These are phyloP conservation scores for Drosophila peninsularis DNA, from an alignment of 2,888 invertebrate genomes.

Conservation along the genomic window DNA sequence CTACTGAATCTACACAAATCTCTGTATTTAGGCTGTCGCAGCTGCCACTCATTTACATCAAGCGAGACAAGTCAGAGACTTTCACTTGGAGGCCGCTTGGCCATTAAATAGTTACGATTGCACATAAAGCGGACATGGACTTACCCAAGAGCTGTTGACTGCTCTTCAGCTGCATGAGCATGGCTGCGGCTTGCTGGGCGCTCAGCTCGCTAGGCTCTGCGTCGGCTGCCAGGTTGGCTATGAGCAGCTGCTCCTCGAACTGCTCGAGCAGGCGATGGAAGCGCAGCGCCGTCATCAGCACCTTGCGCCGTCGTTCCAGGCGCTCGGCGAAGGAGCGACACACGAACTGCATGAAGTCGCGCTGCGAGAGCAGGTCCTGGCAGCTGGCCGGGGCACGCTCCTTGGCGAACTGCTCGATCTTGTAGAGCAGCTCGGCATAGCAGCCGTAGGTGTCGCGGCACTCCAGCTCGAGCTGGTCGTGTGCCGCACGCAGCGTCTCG, in stretches of 20 bases:
- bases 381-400: slow-evolving; percentile 84
- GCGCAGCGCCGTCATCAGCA: slow-evolving; percentile 90
- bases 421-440: slow-evolving; percentile 91
- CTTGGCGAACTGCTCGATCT: slow-evolving; percentile 87
- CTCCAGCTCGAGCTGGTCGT: slow-evolving; percentile 90
- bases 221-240: slow-evolving; percentile 76
- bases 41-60: slow-evolving; percentile 11
- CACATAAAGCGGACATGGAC: slow-evolving; percentile 34
- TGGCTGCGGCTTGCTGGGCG: slow-evolving; percentile 85
- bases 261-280: slow-evolving; percentile 91
- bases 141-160: slow-evolving; percentile 88
- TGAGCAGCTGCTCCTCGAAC: slow-evolving; percentile 88
- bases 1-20: not conserved
- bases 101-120: slow-evolving; percentile 36
- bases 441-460: slow-evolving; percentile 92
- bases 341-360: slow-evolving; percentile 93
- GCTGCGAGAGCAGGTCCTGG: slow-evolving; percentile 89
- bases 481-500: slow-evolving; percentile 89
- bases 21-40: slow-evolving; percentile 8
- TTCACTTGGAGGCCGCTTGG: slow-evolving; percentile 34
- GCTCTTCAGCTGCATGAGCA: slow-evolving; percentile 87
- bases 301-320: slow-evolving; percentile 89
- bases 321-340: slow-evolving; percentile 91
- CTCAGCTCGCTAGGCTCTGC: slow-evolving; percentile 57
- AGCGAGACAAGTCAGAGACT: slow-evolving; percentile 22